Percentiles rank a stretch among this genome's conserved stretches.
These are phyloP conservation scores for Drosophila ogumai DNA, from an alignment of 1,140 invertebrate species.

Conservation along the genomic window DNA sequence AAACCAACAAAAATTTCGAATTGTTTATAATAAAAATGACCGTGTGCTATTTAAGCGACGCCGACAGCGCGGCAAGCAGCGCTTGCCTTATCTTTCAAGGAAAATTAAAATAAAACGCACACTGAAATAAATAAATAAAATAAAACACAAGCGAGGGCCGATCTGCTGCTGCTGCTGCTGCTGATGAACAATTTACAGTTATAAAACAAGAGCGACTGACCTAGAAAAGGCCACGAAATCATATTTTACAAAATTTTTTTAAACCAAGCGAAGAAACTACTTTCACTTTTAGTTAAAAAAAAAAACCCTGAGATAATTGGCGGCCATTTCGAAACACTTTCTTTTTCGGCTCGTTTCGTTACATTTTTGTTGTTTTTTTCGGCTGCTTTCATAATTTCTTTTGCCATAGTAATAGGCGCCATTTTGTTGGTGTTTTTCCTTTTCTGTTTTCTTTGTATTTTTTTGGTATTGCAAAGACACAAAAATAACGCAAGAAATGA, in stretches of 20 bases:
- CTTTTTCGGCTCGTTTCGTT: constrained; percentile 58
- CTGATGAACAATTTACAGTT: constrained; percentile 71
- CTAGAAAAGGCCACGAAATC: constrained; percentile 65
- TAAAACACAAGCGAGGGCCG: constrained; percentile 25
- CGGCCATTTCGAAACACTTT: constrained; percentile 79
- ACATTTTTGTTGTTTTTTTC: constrained; percentile 11
- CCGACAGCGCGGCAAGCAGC: constrained; percentile 36
- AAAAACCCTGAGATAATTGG: constrained; percentile 39
- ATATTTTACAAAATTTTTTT: constrained; percentile 37
- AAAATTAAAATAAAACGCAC: constrained; percentile 71
- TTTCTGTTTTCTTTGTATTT: constrained; percentile 19
- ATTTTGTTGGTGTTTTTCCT: constrained; percentile 60
- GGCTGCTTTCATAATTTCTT: constrained; percentile 80
- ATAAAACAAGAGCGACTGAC: constrained; percentile 62
- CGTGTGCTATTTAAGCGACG: constrained; percentile 80
- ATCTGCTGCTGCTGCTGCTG: constrained; percentile 14
- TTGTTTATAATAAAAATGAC: constrained; percentile 84
- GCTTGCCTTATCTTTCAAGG: constrained; percentile 80
- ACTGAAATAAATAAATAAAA: constrained; percentile 10
- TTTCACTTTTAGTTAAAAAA: constrained; percentile 63
- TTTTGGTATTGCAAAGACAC: constrained; percentile 78
- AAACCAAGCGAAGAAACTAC: constrained; percentile 34
- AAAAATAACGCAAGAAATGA: constrained; percentile 83
- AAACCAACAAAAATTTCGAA: constrained; percentile 64
- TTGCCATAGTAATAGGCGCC: constrained; percentile 70